These are phyloP conservation scores for Cotesia congregata DNA, from an alignment of 2,888 invertebrate genomes.

Conservation along the genomic window DNA sequence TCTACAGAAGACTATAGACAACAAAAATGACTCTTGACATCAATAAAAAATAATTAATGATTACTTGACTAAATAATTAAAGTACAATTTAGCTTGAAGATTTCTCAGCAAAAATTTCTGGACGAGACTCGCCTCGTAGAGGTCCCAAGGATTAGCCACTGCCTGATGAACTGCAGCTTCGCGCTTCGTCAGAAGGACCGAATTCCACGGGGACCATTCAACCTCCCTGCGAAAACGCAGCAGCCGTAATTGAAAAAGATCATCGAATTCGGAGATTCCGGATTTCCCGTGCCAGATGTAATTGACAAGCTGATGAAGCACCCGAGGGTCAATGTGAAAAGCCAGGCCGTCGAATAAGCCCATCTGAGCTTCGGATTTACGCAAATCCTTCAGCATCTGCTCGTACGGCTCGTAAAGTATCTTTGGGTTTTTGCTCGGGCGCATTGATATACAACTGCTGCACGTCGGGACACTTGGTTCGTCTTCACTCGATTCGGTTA, in stretches of 20 bases:
- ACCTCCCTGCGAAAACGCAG: conserved; percentile 83
- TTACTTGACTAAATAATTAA: conserved; percentile 66
- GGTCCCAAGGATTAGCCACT: conserved; percentile 65
- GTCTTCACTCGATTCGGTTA: conserved; percentile 33
- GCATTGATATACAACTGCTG: conserved; percentile 45
- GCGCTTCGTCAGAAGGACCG: conserved; percentile 84
- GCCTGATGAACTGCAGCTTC: conserved; percentile 85
- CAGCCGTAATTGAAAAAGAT: conserved; percentile 81
- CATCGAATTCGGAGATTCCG: conserved; percentile 83
- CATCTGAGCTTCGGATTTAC: conserved; percentile 72
- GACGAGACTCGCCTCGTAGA: conserved; percentile 80
- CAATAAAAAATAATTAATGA: neutral
- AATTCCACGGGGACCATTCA: conserved; percentile 97
- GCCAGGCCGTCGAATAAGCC: conserved; percentile 71
- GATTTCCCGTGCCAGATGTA: conserved; percentile 93
- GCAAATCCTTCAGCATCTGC: conserved; percentile 81
- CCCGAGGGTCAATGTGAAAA: conserved; percentile 83
- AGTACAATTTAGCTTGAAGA: conserved; percentile 78
- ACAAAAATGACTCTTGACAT: neutral
- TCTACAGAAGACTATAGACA: no score
- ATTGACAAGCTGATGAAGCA: conserved; percentile 86
- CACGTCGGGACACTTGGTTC: conserved; percentile 43
- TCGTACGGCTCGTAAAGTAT: conserved; percentile 75
- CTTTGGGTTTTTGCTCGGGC: conserved; percentile 46
- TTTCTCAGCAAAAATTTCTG: conserved; percentile 78